Percentiles rank a stretch among this genome's conserved stretches.
phyloP scores from a whole-genome alignment of 2,888 invertebrate genomes.

The Hipparchia semele region DNA sequence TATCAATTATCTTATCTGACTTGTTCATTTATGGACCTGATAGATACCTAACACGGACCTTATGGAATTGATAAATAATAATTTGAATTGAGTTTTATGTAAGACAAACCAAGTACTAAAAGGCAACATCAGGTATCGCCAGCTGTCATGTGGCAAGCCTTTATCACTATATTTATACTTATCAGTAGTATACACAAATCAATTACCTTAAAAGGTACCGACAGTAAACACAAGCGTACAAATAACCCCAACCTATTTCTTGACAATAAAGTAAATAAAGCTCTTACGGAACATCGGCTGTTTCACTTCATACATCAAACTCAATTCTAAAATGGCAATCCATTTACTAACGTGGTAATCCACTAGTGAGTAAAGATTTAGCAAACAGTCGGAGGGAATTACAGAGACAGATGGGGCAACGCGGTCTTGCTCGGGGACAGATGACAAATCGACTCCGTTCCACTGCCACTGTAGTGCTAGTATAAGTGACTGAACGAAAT shows the following conservation, averaged over 20 bases:
- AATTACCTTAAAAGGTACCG: conserved; percentile 12
- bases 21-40: background rate
- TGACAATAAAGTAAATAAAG: conserved; percentile 13
- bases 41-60: background rate
- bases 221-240: background rate
- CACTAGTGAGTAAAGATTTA: conserved; percentile 22
- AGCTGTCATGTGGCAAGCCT: background rate
- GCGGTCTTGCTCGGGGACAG: conserved; percentile 29
- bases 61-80: too few relatives aligned
- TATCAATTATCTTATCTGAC: background rate
- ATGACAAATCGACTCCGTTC: conserved; percentile 31
- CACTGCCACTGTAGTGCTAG: conserved; percentile 21
- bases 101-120: background rate
- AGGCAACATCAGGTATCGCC: background rate
- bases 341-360: conserved; percentile 26
- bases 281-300: conserved; percentile 2
- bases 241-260: conserved; percentile 11
- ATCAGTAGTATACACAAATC: background rate
- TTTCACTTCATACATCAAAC: conserved; percentile 20
- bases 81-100: too few relatives aligned
- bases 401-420: conserved; percentile 37
- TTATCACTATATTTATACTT: background rate
- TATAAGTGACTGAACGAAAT: conserved; percentile 3
- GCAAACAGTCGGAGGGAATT: conserved; percentile 26
- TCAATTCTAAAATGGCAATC: conserved; percentile 21